Evolutionary conservation across 1,140 invertebrate genomes (phyloP).

Genomic region (Varroa destructor): DNA sequence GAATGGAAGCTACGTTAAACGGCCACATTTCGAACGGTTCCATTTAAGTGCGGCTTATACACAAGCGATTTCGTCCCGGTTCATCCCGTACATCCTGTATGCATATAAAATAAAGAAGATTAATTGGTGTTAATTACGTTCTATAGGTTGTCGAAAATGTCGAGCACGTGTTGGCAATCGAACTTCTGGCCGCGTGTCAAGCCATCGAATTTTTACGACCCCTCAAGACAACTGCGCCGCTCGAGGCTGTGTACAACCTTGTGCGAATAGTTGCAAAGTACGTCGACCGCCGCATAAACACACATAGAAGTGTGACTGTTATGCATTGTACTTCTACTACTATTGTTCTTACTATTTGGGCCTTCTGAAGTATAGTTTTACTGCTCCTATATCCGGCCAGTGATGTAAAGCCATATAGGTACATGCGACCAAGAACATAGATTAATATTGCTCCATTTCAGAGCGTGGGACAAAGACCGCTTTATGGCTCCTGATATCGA

Average conservation of each 20-base stretch:
- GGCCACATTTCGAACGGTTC: no score
- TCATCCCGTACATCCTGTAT: no score
- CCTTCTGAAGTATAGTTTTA: no score
- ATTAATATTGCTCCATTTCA: slow-evolving; percentile 36
- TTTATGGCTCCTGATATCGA: slow-evolving; percentile 56
- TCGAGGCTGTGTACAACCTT: slow-evolving; percentile 54
- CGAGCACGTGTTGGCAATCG: slow-evolving; percentile 56
- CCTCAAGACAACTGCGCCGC: slow-evolving; percentile 52
- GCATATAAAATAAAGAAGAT: no score
- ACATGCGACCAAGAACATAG: no score
- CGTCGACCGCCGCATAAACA: slow-evolving; percentile 26
- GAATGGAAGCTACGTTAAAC: no score
- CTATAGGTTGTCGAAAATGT: slow-evolving; percentile 53
- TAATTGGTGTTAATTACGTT: neutral
- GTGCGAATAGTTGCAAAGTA: slow-evolving; percentile 49
- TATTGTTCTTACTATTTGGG: neutral
- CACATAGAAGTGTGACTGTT: neutral
- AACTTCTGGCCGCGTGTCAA: slow-evolving; percentile 56
- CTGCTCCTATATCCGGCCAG: neutral
- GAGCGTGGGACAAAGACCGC: slow-evolving; percentile 53
- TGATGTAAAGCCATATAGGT: slow-evolving; percentile 5
- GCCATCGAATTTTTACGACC: slow-evolving; percentile 60
- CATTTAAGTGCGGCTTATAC: no score
- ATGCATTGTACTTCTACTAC: neutral
- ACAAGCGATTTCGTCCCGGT: no score